phyloP scores from a whole-genome alignment of 2,888 invertebrate genomes.

The Polia nebulosa region DNA sequence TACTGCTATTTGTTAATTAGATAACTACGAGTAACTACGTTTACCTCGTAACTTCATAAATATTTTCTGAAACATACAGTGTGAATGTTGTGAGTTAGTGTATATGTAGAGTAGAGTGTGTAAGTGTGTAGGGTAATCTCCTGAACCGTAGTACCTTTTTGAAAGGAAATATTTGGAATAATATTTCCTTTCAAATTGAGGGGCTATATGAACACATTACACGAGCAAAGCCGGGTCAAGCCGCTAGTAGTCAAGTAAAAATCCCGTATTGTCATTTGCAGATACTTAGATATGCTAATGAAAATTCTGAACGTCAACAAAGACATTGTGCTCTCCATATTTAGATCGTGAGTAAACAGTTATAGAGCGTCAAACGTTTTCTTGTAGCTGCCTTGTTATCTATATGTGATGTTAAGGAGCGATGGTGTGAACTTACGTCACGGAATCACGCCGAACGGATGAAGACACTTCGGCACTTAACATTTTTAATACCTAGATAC shows the following conservation, averaged over 20 bases:
- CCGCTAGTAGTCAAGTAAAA: not conserved
- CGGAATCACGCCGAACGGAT: not conserved
- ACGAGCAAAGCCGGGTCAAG: no score
- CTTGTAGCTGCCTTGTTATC: constrained; percentile 28
- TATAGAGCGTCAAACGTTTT: constrained; percentile 15
- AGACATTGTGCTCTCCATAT: constrained; percentile 32
- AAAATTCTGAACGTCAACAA: constrained; percentile 36
- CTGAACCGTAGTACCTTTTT: no score
- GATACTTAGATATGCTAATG: constrained; percentile 26
- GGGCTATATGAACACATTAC: no score
- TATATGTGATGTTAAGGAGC: constrained; percentile 16
- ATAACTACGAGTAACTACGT: not conserved
- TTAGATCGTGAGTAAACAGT: constrained; percentile 34
- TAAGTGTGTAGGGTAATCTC: no score
- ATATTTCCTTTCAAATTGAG: no score
- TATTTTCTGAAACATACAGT: no score
- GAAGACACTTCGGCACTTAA: constrained; percentile 10
- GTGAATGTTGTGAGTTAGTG: no score
- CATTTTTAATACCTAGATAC: not conserved
- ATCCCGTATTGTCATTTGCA: not conserved
- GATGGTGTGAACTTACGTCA: constrained; percentile 17
- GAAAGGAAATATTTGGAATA: no score
- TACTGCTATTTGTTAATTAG: not conserved
- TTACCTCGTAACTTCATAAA: not conserved
- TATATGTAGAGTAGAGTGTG: no score